phyloP scores from a whole-genome alignment of 2,113 vertebrate species.

The Heterotilapia buettikoferi region DNA sequence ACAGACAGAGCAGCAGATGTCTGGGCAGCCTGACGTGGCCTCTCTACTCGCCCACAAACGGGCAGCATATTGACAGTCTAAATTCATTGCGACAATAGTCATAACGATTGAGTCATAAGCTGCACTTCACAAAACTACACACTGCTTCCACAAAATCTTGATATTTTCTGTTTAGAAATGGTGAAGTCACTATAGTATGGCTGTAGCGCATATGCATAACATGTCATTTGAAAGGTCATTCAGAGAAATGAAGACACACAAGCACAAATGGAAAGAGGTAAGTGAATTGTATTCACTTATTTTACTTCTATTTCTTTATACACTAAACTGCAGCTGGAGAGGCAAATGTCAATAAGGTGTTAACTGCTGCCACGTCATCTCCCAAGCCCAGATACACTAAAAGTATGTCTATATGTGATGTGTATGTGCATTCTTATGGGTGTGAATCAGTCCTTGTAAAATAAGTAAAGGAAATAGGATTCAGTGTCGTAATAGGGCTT shows the following conservation, averaged over 20 bases:
- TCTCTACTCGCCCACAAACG: constrained; percentile 9
- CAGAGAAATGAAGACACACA: not conserved
- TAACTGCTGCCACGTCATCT: constrained; percentile 46
- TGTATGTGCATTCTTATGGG: not conserved
- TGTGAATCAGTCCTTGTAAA: not conserved
- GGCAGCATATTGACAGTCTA: constrained; percentile 26
- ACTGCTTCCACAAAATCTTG: not conserved
- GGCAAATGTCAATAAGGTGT: constrained; percentile 53
- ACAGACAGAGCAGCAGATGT: constrained; percentile 33
- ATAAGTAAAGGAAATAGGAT: not conserved
- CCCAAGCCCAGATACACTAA: constrained; percentile 6
- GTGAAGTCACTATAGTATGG: not conserved
- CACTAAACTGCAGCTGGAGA: constrained; percentile 33
- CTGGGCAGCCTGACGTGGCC: constrained; percentile 11
- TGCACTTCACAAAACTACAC: not conserved
- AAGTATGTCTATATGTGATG: constrained; percentile 14
- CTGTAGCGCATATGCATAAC: not conserved
- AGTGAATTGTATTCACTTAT: constrained; percentile 6
- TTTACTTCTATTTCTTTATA: constrained; percentile 19
- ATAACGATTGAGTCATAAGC: constrained; percentile 7
- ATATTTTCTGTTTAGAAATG: not conserved
- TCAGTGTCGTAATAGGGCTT: not conserved
- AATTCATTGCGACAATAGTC: not conserved
- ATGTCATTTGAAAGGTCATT: constrained; percentile 7
- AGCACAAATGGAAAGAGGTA: not conserved